phyloP scores from a whole-genome alignment of 2,888 invertebrate genomes.

The Unio pictorum region DNA sequence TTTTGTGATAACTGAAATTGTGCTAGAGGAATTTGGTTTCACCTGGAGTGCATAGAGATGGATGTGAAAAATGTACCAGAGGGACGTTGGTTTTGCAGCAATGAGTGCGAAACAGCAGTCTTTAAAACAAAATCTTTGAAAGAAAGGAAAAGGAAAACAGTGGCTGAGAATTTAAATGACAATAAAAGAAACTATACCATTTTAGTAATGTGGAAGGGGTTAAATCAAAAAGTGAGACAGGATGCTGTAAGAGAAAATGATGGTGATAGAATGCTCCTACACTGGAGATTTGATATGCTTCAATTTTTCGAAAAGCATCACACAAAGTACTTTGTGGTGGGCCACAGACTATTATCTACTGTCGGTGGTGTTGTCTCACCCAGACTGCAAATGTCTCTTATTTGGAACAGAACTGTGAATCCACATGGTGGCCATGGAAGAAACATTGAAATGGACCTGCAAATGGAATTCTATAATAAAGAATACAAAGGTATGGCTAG shows the following conservation, averaged over 20 bases:
- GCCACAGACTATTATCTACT: conserved; percentile 21
- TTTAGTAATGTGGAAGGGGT: conserved; percentile 20
- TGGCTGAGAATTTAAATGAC: conserved; percentile 5
- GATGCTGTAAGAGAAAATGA: conserved; percentile 36
- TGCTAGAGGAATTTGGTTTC: conserved; percentile 18
- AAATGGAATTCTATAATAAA: conserved; percentile 36
- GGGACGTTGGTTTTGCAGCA: conserved; percentile 17
- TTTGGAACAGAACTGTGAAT: conserved; percentile 34
- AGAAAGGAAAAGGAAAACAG: conserved; percentile 4
- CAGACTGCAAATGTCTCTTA: conserved; percentile 17
- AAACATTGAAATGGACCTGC: conserved; percentile 35
- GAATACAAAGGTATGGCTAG: conserved; percentile 25
- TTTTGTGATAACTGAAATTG: conserved; percentile 19
- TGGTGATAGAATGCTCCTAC: conserved; percentile 21
- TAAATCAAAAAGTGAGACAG: conserved; percentile 15
- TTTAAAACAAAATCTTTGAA: background rate
- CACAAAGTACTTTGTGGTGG: conserved; percentile 28
- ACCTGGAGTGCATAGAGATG: conserved; percentile 18
- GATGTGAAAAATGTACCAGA: conserved; percentile 17
- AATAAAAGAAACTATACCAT: conserved; percentile 4
- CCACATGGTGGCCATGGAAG: conserved; percentile 24
- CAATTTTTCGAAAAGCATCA: conserved; percentile 23
- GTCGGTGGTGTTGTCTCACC: conserved; percentile 19
- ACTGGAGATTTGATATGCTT: conserved; percentile 33
- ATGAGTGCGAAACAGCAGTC: conserved; percentile 4